Conservation (phyloP, 1,140 invertebrate genomes). For the Anoplophora glabripennis region DNA sequence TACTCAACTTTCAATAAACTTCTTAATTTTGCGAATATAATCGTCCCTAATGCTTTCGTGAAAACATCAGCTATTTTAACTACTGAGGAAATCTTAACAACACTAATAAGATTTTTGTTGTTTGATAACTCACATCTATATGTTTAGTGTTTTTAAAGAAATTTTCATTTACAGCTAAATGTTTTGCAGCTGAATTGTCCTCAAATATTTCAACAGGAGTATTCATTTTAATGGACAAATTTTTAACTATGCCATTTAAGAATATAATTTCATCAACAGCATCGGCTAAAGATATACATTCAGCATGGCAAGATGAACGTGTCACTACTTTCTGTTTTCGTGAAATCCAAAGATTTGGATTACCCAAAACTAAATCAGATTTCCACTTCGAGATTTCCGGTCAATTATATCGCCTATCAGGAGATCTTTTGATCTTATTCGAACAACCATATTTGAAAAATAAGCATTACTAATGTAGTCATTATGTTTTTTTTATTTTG, state of each 20-base stretch:
- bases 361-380: slow-evolving; percentile 5
- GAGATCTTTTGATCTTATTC: slow-evolving; percentile 14
- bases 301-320: too few relatives aligned
- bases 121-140: neutral
- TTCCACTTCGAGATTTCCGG: slow-evolving; percentile 7
- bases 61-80: slow-evolving; percentile 11
- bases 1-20: too few relatives aligned
- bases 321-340: too few relatives aligned
- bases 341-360: too few relatives aligned
- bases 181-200: too few relatives aligned
- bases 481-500: slow-evolving; percentile 6
- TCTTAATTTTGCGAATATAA: slow-evolving; percentile 6
- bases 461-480: neutral
- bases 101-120: too few relatives aligned
- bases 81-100: slow-evolving; percentile 11
- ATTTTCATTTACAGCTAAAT: slow-evolving; percentile 15
- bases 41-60: slow-evolving; percentile 10
- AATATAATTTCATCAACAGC: slow-evolving; percentile 7
- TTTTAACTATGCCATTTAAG: slow-evolving; percentile 7
- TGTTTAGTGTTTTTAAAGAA: neutral
- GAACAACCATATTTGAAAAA: neutral
- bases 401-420: slow-evolving; percentile 19
- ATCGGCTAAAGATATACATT: slow-evolving; percentile 44
- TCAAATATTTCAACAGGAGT: too few relatives aligned
- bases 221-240: slow-evolving; percentile 2